A percentile compares a stretch with the other conserved stretches of the same genome.
Evolutionary conservation across 64 coral and sea anemone species (phyloP).

Genomic region (Trachythela sp.): DNA sequence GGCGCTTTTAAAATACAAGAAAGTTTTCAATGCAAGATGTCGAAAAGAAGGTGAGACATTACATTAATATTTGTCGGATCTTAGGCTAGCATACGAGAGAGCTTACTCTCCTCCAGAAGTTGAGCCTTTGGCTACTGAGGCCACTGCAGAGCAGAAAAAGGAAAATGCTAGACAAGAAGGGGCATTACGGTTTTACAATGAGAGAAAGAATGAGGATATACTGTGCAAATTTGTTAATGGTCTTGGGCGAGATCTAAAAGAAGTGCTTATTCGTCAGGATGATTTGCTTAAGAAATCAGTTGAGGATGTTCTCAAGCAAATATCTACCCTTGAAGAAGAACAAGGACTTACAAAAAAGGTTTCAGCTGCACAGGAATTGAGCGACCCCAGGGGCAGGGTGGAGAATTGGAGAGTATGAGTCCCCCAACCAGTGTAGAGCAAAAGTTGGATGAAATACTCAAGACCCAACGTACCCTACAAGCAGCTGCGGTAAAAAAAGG

Average conservation of each 20-base stretch:
- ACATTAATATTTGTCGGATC: neutral
- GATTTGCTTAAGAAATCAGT: conserved; percentile 46
- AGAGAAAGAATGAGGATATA: neutral
- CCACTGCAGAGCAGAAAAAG: neutral
- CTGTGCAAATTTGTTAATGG: conserved; percentile 34
- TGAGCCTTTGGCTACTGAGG: neutral
- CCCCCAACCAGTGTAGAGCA: no score
- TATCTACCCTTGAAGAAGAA: conserved; percentile 54
- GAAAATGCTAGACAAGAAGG: neutral
- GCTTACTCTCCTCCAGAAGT: neutral
- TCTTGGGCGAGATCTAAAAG: conserved; percentile 27
- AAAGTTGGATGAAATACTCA: conserved; percentile 33
- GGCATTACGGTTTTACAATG: neutral
- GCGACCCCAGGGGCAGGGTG: no score
- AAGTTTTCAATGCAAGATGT: neutral
- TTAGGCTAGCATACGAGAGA: neutral
- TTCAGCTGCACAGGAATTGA: no score
- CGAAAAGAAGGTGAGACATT: neutral
- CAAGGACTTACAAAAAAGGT: no score
- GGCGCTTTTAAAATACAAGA: neutral
- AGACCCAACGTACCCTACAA: conserved; percentile 26
- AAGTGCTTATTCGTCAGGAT: conserved; percentile 46
- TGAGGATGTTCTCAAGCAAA: conserved; percentile 48
- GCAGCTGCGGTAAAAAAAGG: conserved; percentile 39
- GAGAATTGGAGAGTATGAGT: no score